phyloP scores from a whole-genome alignment of 1,140 invertebrate genomes.

The Dreissena rostriformis region DNA sequence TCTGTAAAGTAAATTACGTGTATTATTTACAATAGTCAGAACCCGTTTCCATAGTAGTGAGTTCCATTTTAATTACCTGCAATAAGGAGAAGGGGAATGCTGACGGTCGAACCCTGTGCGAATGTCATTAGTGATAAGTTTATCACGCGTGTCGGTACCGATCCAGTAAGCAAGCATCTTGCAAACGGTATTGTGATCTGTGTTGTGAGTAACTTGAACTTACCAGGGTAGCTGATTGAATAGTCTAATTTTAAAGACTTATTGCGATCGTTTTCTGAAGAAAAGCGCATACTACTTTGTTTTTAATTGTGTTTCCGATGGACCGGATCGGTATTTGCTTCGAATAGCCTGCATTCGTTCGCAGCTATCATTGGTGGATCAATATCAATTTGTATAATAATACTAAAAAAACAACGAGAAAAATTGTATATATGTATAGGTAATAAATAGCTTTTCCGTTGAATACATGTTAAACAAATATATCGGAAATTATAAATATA shows the following conservation, averaged over 20 bases:
- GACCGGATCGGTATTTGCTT: not conserved
- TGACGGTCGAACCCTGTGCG: constrained; percentile 10
- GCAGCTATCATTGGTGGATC: not conserved
- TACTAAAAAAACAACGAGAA: too few relatives aligned
- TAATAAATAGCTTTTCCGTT: too few relatives aligned
- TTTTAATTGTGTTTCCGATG: not conserved
- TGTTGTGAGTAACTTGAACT: not conserved
- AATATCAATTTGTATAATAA: too few relatives aligned
- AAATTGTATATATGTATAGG: too few relatives aligned
- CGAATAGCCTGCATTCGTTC: not conserved
- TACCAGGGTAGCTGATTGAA: not conserved
- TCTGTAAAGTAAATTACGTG: not conserved
- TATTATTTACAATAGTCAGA: constrained; percentile 49
- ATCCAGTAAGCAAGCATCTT: constrained; percentile 30
- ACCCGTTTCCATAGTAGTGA: constrained; percentile 18
- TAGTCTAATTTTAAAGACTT: not conserved
- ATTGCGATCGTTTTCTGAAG: constrained; percentile 16
- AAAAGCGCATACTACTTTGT: constrained; percentile 6
- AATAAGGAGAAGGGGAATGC: constrained; percentile 21
- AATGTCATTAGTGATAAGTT: constrained; percentile 21
- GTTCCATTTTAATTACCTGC: constrained; percentile 48
- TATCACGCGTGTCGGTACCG: constrained; percentile 17
- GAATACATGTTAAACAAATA: too few relatives aligned
- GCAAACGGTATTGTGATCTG: not conserved
- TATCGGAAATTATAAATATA: too few relatives aligned